These are phyloP conservation scores for Agrotis segetum DNA, from an alignment of 2,888 invertebrate species.

Conservation along the genomic window DNA sequence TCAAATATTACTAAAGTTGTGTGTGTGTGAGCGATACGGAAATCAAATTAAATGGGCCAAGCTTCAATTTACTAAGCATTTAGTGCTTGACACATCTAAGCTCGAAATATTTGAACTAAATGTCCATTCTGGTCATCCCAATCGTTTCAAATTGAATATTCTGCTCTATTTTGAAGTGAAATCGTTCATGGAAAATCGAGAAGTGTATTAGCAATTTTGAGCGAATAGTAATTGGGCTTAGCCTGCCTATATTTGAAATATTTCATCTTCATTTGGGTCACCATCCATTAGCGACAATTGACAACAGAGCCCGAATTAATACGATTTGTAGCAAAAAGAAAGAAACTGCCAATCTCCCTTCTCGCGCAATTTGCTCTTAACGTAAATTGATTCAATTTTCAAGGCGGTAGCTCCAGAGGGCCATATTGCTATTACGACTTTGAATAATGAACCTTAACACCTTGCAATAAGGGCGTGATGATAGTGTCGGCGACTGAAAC, in stretches of 20 bases:
- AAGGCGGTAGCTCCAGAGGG: slow-evolving; percentile 60
- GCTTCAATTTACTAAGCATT: slow-evolving; percentile 25
- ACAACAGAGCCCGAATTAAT: slow-evolving; percentile 74
- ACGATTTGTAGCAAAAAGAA: slow-evolving; percentile 75
- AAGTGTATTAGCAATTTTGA: too few relatives aligned
- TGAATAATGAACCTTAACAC: slow-evolving; percentile 55
- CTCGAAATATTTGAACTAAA: slow-evolving; percentile 2
- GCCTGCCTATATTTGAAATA: neutral
- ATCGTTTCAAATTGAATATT: slow-evolving; percentile 10
- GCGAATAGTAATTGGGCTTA: too few relatives aligned
- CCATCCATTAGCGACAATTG: slow-evolving; percentile 66
- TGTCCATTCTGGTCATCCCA: slow-evolving; percentile 6
- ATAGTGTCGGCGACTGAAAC: slow-evolving; percentile 14
- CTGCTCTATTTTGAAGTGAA: neutral
- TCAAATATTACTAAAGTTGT: slow-evolving; percentile 37
- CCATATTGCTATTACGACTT: slow-evolving; percentile 39
- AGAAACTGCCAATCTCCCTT: slow-evolving; percentile 74
- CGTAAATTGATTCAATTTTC: slow-evolving; percentile 80
- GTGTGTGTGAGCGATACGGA: neutral
- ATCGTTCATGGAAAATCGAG: neutral
- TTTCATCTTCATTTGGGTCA: slow-evolving; percentile 56
- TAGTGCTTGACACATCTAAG: slow-evolving; percentile 19
- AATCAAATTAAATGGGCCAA: slow-evolving; percentile 19
- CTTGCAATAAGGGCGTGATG: slow-evolving; percentile 40
- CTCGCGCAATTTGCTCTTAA: slow-evolving; percentile 76